Percentiles rank a stretch among this genome's conserved stretches.
Evolutionary conservation across 2,797 vertebrate genomes (phyloP).

Genomic region (Geotrypetes seraphini): DNA sequence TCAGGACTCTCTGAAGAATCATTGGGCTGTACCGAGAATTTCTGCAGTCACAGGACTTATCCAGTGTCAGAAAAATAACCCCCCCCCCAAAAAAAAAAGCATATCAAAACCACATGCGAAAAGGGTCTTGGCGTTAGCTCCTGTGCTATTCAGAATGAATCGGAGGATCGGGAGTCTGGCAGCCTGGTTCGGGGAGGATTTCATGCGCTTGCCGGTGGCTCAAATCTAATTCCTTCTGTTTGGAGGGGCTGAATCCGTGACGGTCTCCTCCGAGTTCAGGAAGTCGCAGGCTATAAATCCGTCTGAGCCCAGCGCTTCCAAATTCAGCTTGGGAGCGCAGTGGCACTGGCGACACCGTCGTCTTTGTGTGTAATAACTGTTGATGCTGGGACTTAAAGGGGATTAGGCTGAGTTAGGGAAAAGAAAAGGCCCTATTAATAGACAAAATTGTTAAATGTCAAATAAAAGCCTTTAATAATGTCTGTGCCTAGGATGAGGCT

Average conservation of each 20-base stretch:
- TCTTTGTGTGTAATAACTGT: conserved; percentile 50
- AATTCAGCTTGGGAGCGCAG: conserved; percentile 24
- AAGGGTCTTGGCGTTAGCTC: conserved; percentile 4
- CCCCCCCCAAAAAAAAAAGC: too few species aligned
- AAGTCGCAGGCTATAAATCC: conserved; percentile 56
- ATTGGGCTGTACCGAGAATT: background rate
- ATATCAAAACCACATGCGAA: too few species aligned
- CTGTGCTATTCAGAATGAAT: background rate
- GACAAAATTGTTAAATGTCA: conserved; percentile 59
- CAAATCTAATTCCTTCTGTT: conserved; percentile 28
- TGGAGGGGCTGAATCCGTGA: conserved; percentile 44
- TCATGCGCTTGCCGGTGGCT: conserved; percentile 19
- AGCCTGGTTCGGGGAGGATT: conserved; percentile 4
- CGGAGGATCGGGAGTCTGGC: background rate
- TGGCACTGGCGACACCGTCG: conserved; percentile 43
- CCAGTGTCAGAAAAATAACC: too few species aligned
- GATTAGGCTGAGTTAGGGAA: conserved; percentile 48
- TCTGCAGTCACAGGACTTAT: too few species aligned
- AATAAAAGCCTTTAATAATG: conserved; percentile 59
- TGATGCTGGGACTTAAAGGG: conserved; percentile 52
- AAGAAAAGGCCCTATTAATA: conserved; percentile 54
- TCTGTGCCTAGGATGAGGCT: conserved; percentile 44
- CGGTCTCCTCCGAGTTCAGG: conserved; percentile 39
- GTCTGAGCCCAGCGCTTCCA: conserved; percentile 33
- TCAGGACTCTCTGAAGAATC: background rate